A percentile compares a stretch with the other conserved stretches of the same genome.
phyloP scores from a whole-genome alignment of 2,113 vertebrate species.

The Falco punctatus region DNA sequence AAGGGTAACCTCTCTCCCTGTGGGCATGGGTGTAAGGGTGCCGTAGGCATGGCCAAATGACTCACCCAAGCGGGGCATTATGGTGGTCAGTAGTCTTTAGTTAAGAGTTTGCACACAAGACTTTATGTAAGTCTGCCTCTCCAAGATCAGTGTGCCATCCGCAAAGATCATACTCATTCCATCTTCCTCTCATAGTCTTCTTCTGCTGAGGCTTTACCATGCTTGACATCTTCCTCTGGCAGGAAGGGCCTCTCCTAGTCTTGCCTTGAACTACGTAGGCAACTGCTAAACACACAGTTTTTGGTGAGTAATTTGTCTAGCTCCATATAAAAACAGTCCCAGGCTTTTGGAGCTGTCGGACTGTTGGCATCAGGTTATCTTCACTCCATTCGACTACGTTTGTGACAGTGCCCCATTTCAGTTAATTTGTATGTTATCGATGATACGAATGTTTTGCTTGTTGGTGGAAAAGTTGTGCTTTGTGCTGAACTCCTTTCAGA shows the following conservation, averaged over 20 bases:
- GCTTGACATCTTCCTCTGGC: background rate
- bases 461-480: background rate
- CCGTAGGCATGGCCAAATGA: rapidly evolving
- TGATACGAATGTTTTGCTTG: background rate
- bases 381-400: background rate
- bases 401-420: background rate
- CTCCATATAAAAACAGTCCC: background rate
- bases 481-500: background rate
- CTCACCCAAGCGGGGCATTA: rapidly evolving
- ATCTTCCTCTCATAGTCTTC: background rate
- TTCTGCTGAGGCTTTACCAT: background rate
- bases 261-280: background rate
- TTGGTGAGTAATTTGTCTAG: background rate
- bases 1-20: background rate
- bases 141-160: background rate
- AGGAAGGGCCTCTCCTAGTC: background rate
- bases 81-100: background rate
- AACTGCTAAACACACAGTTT: background rate
- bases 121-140: background rate
- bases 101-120: background rate
- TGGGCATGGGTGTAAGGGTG: background rate
- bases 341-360: background rate
- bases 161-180: background rate
- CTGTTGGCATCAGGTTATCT: background rate
- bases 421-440: background rate